Percentiles rank a stretch among this genome's conserved stretches.
phyloP scores from a whole-genome alignment of 2,888 invertebrate genomes.

The Plebejus anna region DNA sequence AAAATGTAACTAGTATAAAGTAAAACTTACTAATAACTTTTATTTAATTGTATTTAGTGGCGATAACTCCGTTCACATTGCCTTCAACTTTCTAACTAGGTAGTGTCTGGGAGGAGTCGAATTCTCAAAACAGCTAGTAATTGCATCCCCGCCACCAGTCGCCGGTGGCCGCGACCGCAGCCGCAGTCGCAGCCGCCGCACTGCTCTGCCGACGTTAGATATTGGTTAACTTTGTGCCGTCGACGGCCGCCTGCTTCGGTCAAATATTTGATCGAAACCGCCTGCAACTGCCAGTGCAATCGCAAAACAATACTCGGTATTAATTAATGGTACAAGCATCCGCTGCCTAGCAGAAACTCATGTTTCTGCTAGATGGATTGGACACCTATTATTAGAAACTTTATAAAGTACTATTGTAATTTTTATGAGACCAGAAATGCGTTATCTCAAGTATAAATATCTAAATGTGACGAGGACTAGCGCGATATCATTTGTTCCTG shows the following conservation, averaged over 20 bases:
- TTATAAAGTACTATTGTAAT: too few species aligned
- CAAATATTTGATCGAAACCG: too few species aligned
- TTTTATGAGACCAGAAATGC: too few species aligned
- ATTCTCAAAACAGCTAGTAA: background rate
- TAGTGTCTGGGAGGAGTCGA: background rate
- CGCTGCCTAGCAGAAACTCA: too few species aligned
- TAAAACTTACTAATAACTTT: too few species aligned
- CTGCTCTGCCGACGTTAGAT: background rate
- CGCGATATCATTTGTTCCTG: background rate
- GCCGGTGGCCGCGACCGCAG: background rate
- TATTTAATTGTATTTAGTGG: too few species aligned
- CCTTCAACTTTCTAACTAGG: background rate
- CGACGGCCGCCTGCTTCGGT: background rate
- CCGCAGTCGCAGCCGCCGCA: background rate
- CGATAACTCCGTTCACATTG: background rate
- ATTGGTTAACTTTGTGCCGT: background rate
- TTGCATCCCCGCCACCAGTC: background rate
- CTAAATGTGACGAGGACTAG: too few species aligned
- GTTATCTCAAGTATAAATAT: too few species aligned
- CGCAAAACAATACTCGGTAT: background rate
- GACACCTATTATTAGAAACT: too few species aligned
- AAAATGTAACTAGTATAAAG: background rate
- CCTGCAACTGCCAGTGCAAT: background rate
- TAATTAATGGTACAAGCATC: background rate
- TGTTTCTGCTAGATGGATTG: too few species aligned